phyloP scores from a whole-genome alignment of 2,888 invertebrate genomes.

The Andrena flavipes region DNA sequence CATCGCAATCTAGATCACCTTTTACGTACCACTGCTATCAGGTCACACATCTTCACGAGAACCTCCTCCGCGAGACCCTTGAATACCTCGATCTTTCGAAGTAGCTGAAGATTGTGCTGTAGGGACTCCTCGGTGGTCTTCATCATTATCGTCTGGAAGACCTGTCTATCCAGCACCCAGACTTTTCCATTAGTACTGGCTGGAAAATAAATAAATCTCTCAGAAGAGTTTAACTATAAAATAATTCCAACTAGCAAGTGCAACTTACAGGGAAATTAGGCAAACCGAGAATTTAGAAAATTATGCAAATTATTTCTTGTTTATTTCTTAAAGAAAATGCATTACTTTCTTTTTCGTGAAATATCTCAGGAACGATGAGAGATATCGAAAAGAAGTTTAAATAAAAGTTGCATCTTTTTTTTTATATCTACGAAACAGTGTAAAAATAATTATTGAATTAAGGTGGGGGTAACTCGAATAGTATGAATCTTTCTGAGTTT shows the following conservation, averaged over 20 bases:
- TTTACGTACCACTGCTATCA: constrained; percentile 91
- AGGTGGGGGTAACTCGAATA: no score
- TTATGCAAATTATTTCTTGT: no score
- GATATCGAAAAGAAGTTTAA: no score
- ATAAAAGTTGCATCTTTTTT: no score
- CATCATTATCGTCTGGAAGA: constrained; percentile 95
- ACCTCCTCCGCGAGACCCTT: constrained; percentile 86
- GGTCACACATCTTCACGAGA: constrained; percentile 92
- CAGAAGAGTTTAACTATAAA: not conserved
- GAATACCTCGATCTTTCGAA: constrained; percentile 91
- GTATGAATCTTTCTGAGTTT: no score
- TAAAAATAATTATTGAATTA: no score
- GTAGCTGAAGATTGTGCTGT: constrained; percentile 92
- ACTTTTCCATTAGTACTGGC: constrained; percentile 91
- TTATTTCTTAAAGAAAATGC: no score
- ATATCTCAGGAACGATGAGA: no score
- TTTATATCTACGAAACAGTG: no score
- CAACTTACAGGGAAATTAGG: no score
- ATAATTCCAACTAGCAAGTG: not conserved
- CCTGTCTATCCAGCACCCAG: constrained; percentile 94
- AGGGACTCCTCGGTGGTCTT: constrained; percentile 91
- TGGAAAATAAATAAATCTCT: constrained; percentile 78
- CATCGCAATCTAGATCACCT: not conserved
- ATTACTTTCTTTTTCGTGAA: no score
- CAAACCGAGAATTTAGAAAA: no score